A percentile compares a stretch with the other conserved stretches of the same genome.
phyloP scores from a whole-genome alignment of 2,888 invertebrate species.

The Acanthosepion esculentum region DNA sequence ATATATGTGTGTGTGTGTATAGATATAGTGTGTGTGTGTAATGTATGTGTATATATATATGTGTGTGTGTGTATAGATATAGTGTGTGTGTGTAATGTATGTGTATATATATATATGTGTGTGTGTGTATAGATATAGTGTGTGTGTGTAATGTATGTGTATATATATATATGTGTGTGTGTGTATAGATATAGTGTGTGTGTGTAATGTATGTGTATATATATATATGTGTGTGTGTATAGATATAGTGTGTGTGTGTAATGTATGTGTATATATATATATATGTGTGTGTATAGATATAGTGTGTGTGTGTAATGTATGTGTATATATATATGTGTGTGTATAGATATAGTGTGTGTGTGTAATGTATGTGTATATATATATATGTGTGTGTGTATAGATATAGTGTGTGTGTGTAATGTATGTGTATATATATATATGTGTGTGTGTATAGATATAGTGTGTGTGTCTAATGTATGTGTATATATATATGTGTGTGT shows the following conservation, averaged over 20 bases:
- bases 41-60: background rate
- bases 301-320: too few relatives aligned
- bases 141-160: too few relatives aligned
- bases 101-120: too few relatives aligned
- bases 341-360: too few relatives aligned
- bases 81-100: too few relatives aligned
- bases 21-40: background rate
- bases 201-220: background rate
- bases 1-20: too few relatives aligned
- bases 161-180: background rate
- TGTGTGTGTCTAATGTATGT: background rate
- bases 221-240: background rate
- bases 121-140: too few relatives aligned
- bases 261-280: background rate
- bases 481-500: background rate
- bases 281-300: background rate
- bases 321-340: background rate
- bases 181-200: background rate
- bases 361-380: too few relatives aligned
- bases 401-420: too few relatives aligned
- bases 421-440: too few relatives aligned
- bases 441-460: background rate
- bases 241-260: background rate
- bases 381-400: too few relatives aligned
- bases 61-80: background rate